Evolutionary conservation across 2,797 vertebrate species (phyloP).

Genomic region (Chelon labrosus): DNA sequence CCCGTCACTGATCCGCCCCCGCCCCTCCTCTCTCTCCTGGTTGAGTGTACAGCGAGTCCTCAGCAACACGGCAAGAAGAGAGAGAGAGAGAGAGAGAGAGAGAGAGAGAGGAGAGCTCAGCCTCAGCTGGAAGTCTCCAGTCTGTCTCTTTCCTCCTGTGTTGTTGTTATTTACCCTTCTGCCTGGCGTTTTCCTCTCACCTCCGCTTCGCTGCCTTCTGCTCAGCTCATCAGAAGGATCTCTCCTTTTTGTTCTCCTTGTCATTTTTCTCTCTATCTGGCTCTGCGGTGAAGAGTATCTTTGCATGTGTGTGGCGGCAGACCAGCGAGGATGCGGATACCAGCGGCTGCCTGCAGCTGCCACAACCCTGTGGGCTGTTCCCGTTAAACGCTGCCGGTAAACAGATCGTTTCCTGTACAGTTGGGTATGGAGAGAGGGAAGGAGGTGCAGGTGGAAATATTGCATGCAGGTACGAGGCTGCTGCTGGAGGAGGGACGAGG

Average conservation of each 20-base stretch:
- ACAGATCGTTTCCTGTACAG: slow-evolving; percentile 11
- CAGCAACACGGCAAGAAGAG: slow-evolving; percentile 32
- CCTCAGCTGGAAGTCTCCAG: slow-evolving; percentile 57
- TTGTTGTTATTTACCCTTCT: slow-evolving; percentile 57
- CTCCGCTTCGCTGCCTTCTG: slow-evolving; percentile 32
- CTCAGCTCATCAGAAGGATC: slow-evolving; percentile 17
- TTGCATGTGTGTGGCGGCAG: slow-evolving; percentile 56
- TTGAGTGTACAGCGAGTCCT: slow-evolving; percentile 47
- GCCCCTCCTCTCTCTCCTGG: slow-evolving; percentile 46
- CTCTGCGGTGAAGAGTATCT: slow-evolving; percentile 58
- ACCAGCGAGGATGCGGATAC: slow-evolving; percentile 69
- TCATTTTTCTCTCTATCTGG: slow-evolving; percentile 5
- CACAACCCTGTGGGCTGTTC: slow-evolving; percentile 53
- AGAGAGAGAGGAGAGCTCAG: slow-evolving; percentile 45
- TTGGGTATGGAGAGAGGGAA: not conserved
- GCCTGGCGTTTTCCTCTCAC: slow-evolving; percentile 30
- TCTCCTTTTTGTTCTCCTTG: slow-evolving; percentile 5
- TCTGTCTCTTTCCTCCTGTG: slow-evolving; percentile 47
- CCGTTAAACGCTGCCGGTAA: slow-evolving; percentile 68
- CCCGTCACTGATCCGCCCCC: slow-evolving; percentile 53
- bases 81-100: slow-evolving; percentile 18
- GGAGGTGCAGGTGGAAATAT: slow-evolving; percentile 27
- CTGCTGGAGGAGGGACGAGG: slow-evolving; percentile 18
- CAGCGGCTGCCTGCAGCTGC: slow-evolving; percentile 62
- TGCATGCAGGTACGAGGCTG: slow-evolving; percentile 43